Percentiles rank a stretch among this genome's conserved stretches.
Conservation (phyloP, 2,888 invertebrate genomes). For the Penaeus monodon region DNA sequence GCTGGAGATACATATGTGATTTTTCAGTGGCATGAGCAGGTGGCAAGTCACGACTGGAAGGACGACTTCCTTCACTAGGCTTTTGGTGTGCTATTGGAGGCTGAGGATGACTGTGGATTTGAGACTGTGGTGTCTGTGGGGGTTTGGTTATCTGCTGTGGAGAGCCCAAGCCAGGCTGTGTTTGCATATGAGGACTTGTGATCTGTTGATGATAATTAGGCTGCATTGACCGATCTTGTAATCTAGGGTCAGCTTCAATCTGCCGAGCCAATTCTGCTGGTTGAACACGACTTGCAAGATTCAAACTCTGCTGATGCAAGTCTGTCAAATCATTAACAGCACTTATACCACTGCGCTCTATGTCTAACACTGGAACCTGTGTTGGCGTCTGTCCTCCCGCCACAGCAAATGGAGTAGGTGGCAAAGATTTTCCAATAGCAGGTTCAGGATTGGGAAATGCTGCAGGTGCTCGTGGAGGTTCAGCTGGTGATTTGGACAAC, state of each 20-base stretch:
- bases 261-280: conserved; percentile 43
- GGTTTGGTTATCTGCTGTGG: conserved; percentile 54
- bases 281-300: conserved; percentile 25
- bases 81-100: conserved; percentile 64
- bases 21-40: conserved; percentile 62
- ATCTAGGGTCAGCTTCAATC: conserved; percentile 34
- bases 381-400: conserved; percentile 38
- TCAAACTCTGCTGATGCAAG: conserved; percentile 43
- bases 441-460: conserved; percentile 45
- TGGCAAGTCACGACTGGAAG: conserved; percentile 60
- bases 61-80: conserved; percentile 53
- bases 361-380: conserved; percentile 48
- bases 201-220: conserved; percentile 59
- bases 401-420: conserved; percentile 44
- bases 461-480: conserved; percentile 36
- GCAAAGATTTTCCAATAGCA: conserved; percentile 31
- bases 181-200: conserved; percentile 56
- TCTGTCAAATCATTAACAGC: conserved; percentile 55
- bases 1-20: conserved; percentile 58
- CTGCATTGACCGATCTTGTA: conserved; percentile 46
- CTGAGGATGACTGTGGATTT: conserved; percentile 42
- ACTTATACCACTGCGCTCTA: conserved; percentile 51
- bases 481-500: conserved; percentile 31
- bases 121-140: conserved; percentile 48
- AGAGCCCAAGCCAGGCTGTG: conserved; percentile 50